phyloP scores from a whole-genome alignment of 1,140 invertebrate species.

The Drosophila azteca region DNA sequence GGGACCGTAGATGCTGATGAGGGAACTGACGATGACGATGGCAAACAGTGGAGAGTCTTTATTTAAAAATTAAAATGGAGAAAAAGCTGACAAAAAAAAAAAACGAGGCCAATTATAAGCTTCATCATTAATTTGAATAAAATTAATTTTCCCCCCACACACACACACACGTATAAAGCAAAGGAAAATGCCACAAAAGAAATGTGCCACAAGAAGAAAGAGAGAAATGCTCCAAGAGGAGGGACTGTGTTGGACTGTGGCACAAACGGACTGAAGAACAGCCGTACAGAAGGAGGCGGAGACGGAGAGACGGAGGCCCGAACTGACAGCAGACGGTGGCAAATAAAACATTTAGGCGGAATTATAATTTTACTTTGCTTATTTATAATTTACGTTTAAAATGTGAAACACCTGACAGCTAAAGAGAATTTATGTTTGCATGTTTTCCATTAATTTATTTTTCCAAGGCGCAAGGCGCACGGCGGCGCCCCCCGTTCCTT shows the following conservation, averaged over 20 bases:
- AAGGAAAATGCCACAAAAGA: slow-evolving; percentile 47
- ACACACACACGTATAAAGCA: slow-evolving; percentile 8
- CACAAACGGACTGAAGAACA: slow-evolving; percentile 23
- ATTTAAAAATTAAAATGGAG: slow-evolving; percentile 45
- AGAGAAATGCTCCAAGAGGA: slow-evolving; percentile 34
- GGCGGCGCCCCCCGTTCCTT: too few species aligned
- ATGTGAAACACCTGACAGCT: slow-evolving; percentile 82
- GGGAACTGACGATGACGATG: slow-evolving; percentile 25
- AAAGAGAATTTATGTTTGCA: slow-evolving; percentile 81
- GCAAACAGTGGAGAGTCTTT: slow-evolving; percentile 58
- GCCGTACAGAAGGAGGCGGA: neutral
- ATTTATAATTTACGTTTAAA: slow-evolving; percentile 82
- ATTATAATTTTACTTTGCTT: slow-evolving; percentile 81
- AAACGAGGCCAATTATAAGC: slow-evolving; percentile 80
- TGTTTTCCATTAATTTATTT: slow-evolving; percentile 82
- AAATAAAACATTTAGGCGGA: slow-evolving; percentile 80
- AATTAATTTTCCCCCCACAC: slow-evolving; percentile 67
- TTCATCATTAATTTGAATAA: slow-evolving; percentile 82
- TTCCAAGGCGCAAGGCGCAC: slow-evolving; percentile 45
- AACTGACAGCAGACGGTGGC: slow-evolving; percentile 61
- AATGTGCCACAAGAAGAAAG: slow-evolving; percentile 36
- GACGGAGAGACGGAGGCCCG: slow-evolving; percentile 1
- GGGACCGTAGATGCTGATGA: slow-evolving; percentile 22
- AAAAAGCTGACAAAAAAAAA: slow-evolving; percentile 40
- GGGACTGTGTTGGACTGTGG: slow-evolving; percentile 7